Evolutionary conservation across 2,888 invertebrate species (phyloP).

Genomic region (Andrena praecox): DNA sequence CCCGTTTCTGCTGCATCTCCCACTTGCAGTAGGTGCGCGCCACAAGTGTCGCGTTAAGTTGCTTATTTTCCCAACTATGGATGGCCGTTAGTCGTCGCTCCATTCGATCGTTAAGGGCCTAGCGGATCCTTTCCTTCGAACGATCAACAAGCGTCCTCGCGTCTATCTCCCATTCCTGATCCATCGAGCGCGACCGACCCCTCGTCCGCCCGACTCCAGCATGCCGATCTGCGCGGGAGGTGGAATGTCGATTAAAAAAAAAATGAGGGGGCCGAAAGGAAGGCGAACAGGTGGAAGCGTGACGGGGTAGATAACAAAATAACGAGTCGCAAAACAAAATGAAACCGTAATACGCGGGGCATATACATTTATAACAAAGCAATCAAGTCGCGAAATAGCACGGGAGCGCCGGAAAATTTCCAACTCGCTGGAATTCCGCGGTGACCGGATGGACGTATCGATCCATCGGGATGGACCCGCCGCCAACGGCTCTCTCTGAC

Average conservation of each 20-base stretch:
- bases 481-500: conserved; percentile 44
- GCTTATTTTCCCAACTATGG: too few relatives aligned
- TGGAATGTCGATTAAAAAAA: neutral
- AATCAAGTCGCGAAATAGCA: conserved; percentile 66
- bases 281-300: neutral
- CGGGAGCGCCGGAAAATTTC: conserved; percentile 64
- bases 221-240: neutral
- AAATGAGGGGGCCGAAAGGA: too few relatives aligned
- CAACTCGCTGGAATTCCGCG: conserved; percentile 66
- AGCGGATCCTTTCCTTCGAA: too few relatives aligned
- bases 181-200: neutral
- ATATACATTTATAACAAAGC: conserved; percentile 65
- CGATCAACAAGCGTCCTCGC: neutral
- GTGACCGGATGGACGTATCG: conserved; percentile 74
- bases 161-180: neutral
- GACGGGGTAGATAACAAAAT: conserved; percentile 41
- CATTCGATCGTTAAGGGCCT: too few relatives aligned
- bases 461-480: conserved; percentile 69
- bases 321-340: conserved; percentile 45
- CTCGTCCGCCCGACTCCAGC: neutral
- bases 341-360: conserved; percentile 55
- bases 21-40: too few relatives aligned
- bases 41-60: too few relatives aligned
- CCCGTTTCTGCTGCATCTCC: too few relatives aligned
- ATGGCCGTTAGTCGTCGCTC: too few relatives aligned